phyloP scores from a whole-genome alignment of 2,113 vertebrate genomes.

The Triplophysa siluroides region DNA sequence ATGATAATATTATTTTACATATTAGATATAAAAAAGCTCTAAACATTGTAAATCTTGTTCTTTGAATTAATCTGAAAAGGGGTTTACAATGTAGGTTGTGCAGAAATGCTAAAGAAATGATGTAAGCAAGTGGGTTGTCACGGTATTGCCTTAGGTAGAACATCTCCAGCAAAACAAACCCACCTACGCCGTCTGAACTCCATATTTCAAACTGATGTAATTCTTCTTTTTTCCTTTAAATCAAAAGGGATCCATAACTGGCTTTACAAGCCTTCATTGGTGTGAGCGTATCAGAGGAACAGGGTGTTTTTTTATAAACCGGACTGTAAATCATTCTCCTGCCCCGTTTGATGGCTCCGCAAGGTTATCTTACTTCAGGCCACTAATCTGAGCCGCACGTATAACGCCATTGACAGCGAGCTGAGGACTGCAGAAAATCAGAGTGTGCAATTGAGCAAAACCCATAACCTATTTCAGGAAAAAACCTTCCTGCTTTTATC shows the following conservation, averaged over 20 bases:
- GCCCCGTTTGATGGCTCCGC: slow-evolving; percentile 38
- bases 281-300: slow-evolving; percentile 6
- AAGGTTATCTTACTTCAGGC: slow-evolving; percentile 55
- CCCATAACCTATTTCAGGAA: slow-evolving; percentile 62
- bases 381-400: slow-evolving; percentile 53
- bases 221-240: slow-evolving; percentile 33
- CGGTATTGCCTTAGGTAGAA: not conserved
- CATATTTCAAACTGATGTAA: slow-evolving; percentile 43
- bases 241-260: slow-evolving; percentile 39
- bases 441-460: slow-evolving; percentile 48
- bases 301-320: slow-evolving; percentile 5
- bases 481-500: slow-evolving; percentile 60
- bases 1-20: not conserved
- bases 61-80: too few species aligned
- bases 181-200: slow-evolving; percentile 42
- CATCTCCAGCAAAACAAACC: slow-evolving; percentile 13
- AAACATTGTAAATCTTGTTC: too few species aligned
- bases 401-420: slow-evolving; percentile 35
- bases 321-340: slow-evolving; percentile 56
- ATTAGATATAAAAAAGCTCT: too few species aligned
- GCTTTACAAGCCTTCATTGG: slow-evolving; percentile 36
- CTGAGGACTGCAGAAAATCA: slow-evolving; percentile 49
- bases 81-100: not conserved
- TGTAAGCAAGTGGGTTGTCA: not conserved
- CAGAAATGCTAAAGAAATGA: not conserved